Base-by-base conservation (phyloP, 2,113 vertebrate species). In the Coryphaenoides rupestris region DNA sequence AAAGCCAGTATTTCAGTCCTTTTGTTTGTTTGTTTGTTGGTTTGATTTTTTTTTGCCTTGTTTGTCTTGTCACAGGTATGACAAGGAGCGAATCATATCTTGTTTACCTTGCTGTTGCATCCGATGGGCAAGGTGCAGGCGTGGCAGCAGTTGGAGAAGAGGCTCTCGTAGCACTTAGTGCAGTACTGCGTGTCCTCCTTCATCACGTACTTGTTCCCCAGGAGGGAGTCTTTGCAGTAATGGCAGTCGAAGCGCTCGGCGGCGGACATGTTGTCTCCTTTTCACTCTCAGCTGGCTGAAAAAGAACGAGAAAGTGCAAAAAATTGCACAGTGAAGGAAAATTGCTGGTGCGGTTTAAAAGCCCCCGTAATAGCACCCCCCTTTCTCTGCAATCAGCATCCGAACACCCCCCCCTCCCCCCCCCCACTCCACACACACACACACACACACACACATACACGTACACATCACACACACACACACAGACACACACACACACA, bases 121-220 rank as follows among this genome's bases (percentile, higher is more conserved):
- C 92, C 91, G 55, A 99, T 97, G 2, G 90, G 89, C 55, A 78
- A 74, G 78, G 93, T 91, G 86, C 97, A 99, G 12, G 87, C 87
- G 49, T 96, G 90, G 61, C 97, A 99, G 76, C 87, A 86, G 86
- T 95, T 95, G 61, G 94, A 90, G 46, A 96, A 98, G 19, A 96
- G 84, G 70, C 84, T 93, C 77, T 98, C 91, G 0, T 95, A 97
- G 65, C 97, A 98, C 0, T 92, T 89, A 14, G 93, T 76, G 54
- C 96, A 98, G 77, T 96, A 98, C 47, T 93, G 89, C 0, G 87
- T 92, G 72, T 95, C 92, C 12, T 94, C 93, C 84, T 92, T 95
- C 19, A 94, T 76, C 1, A 94, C 85, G 1, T 93, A 98, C 58
- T 94, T 95, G 85, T 94, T 98, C 58, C 96, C 95, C 72, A 91